These are phyloP conservation scores for Rhodinocichla rosea DNA, from an alignment of 2,113 vertebrate species.

Conservation along the genomic window DNA sequence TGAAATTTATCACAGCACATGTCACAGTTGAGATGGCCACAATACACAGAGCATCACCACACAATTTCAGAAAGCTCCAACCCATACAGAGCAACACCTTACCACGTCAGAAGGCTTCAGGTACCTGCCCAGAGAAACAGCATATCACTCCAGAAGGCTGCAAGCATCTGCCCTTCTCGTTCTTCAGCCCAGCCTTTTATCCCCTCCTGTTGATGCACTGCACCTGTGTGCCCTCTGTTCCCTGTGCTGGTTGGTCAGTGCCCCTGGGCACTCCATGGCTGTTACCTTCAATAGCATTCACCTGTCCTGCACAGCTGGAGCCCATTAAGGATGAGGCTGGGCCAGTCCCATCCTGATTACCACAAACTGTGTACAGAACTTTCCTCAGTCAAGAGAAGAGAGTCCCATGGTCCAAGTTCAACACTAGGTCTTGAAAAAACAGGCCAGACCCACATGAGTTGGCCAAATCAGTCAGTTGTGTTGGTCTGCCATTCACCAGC, in stretches of 20 bases:
- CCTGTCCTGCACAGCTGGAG: neutral
- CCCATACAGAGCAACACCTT: neutral
- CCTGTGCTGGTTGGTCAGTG: neutral
- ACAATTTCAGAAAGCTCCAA: neutral
- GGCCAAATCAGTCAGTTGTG: fast-evolving
- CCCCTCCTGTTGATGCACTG: neutral
- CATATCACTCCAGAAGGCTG: neutral
- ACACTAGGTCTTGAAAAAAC: fast-evolving
- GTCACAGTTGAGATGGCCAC: neutral
- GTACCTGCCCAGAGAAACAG: neutral
- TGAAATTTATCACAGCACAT: neutral
- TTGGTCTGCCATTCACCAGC: neutral
- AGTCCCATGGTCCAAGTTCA: neutral
- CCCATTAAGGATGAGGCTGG: neutral
- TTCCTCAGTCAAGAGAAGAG: neutral
- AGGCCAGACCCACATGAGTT: neutral
- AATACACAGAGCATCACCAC: neutral
- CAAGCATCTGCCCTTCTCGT: neutral
- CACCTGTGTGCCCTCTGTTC: neutral
- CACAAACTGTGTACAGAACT: neutral
- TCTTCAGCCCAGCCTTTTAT: neutral
- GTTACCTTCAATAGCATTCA: neutral
- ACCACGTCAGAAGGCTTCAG: neutral
- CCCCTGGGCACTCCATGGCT: neutral
- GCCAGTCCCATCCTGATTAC: neutral